Evolutionary conservation across 2,113 vertebrate genomes (phyloP).

Genomic region (Nestor notabilis): DNA sequence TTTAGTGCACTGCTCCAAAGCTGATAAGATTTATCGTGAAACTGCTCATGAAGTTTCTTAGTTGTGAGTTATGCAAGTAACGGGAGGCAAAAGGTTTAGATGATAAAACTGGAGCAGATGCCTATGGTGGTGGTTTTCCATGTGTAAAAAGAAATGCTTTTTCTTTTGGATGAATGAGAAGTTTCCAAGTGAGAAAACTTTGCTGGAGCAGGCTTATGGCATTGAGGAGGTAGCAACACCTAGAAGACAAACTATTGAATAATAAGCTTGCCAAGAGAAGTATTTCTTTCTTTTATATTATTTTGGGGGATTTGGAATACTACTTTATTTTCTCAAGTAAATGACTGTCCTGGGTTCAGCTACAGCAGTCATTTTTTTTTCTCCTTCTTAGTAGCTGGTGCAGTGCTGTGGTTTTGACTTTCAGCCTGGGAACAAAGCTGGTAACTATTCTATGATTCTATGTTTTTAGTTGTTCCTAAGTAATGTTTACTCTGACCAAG

Average conservation of each 20-base stretch:
- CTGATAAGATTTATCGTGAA: neutral
- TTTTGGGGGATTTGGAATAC: neutral
- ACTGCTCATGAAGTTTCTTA: neutral
- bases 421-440: no score
- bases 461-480: no score
- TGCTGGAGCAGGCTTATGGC: rapidly evolving
- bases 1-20: neutral
- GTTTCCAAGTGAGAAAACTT: neutral
- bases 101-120: neutral
- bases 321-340: neutral
- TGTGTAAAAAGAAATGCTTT: neutral
- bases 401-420: no score
- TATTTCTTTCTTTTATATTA: no score
- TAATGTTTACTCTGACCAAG: no score
- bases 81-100: neutral
- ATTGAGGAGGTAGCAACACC: neutral
- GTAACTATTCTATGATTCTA: no score
- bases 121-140: neutral
- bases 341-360: no score
- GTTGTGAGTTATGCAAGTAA: neutral
- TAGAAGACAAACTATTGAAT: neutral
- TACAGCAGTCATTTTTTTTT: no score
- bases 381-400: no score
- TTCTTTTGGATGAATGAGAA: neutral
- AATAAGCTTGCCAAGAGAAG: neutral